Conservation (phyloP, 2,113 vertebrate species). For the Mionectes macconnelli region DNA sequence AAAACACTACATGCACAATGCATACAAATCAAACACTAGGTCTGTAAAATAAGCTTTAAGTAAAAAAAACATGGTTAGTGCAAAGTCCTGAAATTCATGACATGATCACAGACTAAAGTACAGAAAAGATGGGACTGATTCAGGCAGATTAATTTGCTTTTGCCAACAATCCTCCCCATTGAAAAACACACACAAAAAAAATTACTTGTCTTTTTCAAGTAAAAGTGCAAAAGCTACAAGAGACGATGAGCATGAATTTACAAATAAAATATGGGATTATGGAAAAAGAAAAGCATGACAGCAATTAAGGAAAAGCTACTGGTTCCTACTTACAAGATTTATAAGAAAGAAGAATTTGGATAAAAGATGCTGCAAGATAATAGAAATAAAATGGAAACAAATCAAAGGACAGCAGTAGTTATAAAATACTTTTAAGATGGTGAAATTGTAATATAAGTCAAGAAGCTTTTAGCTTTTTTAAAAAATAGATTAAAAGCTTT, state of each 20-base stretch:
- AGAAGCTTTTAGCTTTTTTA: slow-evolving; percentile 77
- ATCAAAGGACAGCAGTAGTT: slow-evolving; percentile 98
- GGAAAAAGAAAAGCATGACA: slow-evolving; percentile 84
- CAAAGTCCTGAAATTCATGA: slow-evolving; percentile 85
- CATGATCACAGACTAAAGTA: slow-evolving; percentile 87
- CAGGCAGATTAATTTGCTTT: slow-evolving; percentile 86
- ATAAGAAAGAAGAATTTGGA: slow-evolving; percentile 99
- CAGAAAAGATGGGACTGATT: slow-evolving; percentile 88
- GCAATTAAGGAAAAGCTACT: slow-evolving; percentile 94
- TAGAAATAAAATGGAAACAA: slow-evolving; percentile 99
- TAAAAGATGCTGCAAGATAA: slow-evolving; percentile 99
- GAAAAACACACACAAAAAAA: slow-evolving; percentile 84
- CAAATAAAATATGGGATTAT: slow-evolving; percentile 77
- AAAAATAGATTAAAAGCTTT: slow-evolving; percentile 79
- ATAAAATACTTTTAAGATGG: slow-evolving; percentile 92
- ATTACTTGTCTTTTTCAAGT: slow-evolving; percentile 78
- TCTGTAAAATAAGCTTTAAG: slow-evolving; percentile 83
- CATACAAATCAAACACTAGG: slow-evolving; percentile 84
- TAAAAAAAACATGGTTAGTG: slow-evolving; percentile 83
- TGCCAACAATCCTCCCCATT: slow-evolving; percentile 87
- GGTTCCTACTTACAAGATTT: slow-evolving; percentile 99
- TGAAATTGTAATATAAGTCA: slow-evolving; percentile 80
- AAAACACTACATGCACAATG: slow-evolving; percentile 84
- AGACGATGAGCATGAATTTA: slow-evolving; percentile 80
- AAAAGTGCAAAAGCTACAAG: slow-evolving; percentile 82